Evolutionary conservation across 2,113 vertebrate species (phyloP), one percentile per base, ranked within the genome.

Genomic region (Lonchura striata): DNA sequence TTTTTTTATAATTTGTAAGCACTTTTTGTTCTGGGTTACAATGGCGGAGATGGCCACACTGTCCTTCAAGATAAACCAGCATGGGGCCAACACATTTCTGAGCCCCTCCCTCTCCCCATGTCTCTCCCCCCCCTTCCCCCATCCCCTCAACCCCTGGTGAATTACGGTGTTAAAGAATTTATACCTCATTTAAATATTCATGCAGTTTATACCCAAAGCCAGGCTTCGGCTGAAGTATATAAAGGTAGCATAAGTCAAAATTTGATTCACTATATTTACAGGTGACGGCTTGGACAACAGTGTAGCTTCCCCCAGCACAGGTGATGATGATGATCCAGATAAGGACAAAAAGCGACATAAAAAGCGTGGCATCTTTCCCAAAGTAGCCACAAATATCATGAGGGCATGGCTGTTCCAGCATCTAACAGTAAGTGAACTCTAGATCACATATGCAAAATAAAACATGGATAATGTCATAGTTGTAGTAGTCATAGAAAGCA

Each of bases 371-470:
- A 99, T 99, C 98, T 99, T 99, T 97, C 99, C 99, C 95, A 99
- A 99, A 98, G 99, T 99, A 98, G 99, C 99, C 98, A 99, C 99
- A 98, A 99, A 99, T 98, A 99, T 99, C 98, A 99, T 99, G 99
- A 99, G 99, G 98, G 99, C 99, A 93, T 99, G 99, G 99, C 99
- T 99, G 98, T 99, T 99, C 98, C 99, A 99, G 98, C 99, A 99
- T 98, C 98, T 99, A 98, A 99, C 99, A 97, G 99, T 99, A 98
- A 99, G 99, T 99, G 96, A 94, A 97, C 83, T 98, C 97, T 96
- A 97, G 97, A 97, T 98, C 97, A 97, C 96, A 44, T 98, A 97
- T 98, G 92, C 97, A 96, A 97, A 97, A 96, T 98, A 87, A 98
- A 97, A 96, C 97, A 97, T 97, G 95, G 97, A 92, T 97, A 96